These are phyloP conservation scores for Pseudococcus jackbeardsleyi DNA, from an alignment of 2,888 invertebrate species.

Conservation along the genomic window DNA sequence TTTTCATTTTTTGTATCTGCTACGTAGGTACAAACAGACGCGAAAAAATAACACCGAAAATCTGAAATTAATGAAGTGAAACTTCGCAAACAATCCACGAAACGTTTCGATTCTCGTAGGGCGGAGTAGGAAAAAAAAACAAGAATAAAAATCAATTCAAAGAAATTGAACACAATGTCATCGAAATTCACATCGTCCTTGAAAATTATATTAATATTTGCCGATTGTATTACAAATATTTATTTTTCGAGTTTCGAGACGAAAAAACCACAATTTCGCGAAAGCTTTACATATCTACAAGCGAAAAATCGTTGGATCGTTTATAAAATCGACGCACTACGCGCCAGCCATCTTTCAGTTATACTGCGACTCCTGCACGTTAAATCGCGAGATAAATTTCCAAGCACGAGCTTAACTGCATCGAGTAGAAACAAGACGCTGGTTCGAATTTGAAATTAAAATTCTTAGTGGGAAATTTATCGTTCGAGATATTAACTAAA, in stretches of 20 bases:
- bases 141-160: neutral
- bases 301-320: neutral
- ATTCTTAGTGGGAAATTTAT: neutral
- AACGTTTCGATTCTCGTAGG: neutral
- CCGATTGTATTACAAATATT: neutral
- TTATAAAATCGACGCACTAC: neutral
- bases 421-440: neutral
- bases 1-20: too few species aligned
- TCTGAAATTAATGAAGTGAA: neutral
- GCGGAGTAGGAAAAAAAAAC: neutral
- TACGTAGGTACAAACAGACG: too few species aligned
- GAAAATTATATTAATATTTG: constrained; percentile 21
- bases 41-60: neutral
- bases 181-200: neutral
- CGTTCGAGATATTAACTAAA: neutral
- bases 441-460: constrained; percentile 19
- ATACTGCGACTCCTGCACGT: neutral
- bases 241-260: neutral
- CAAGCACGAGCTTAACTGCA: neutral
- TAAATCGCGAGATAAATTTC: constrained; percentile 13
- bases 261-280: neutral
- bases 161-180: neutral
- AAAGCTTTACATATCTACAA: neutral
- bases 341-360: constrained; percentile 12
- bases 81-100: neutral